Percentiles rank a stretch among this genome's conserved stretches.
These are phyloP conservation scores for Lagopus leucura DNA, from an alignment of 2,113 vertebrate genomes.

Conservation along the genomic window DNA sequence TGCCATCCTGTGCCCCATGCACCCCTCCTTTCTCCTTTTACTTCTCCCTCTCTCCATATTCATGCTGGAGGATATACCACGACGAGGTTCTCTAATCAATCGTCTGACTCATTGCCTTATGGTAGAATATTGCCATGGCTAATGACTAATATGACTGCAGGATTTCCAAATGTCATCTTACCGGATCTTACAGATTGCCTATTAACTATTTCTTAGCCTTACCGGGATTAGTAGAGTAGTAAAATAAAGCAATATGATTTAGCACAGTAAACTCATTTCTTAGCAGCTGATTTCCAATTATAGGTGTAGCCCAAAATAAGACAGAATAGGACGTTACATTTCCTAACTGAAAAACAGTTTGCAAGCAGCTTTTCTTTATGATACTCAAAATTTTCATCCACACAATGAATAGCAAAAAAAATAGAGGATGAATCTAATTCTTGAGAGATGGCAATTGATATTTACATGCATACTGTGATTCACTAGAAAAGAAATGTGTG, in stretches of 20 bases:
- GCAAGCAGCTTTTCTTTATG: conserved; percentile 5
- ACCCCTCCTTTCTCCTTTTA: neutral
- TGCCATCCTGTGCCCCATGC: neutral
- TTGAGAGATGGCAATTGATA: neutral
- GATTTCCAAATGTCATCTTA: conserved; percentile 62
- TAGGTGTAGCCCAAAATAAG: conserved; percentile 8
- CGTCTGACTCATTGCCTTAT: conserved; percentile 66
- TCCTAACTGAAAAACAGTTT: neutral
- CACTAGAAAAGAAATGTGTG: conserved; percentile 20
- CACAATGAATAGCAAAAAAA: conserved; percentile 2
- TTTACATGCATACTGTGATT: conserved; percentile 28
- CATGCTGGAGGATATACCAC: conserved; percentile 1
- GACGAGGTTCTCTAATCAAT: conserved; percentile 65
- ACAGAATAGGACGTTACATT: neutral
- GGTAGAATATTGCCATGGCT: conserved; percentile 64
- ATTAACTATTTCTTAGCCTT: conserved; percentile 42
- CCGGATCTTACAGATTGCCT: conserved; percentile 26
- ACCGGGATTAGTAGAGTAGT: neutral
- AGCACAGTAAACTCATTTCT: conserved; percentile 33
- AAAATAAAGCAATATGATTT: neutral
- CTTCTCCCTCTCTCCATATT: conserved; percentile 12
- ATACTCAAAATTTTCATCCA: neutral
- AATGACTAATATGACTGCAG: conserved; percentile 64
- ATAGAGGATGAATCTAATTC: conserved; percentile 24
- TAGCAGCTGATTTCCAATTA: conserved; percentile 13